Evolutionary conservation across 2,888 invertebrate species (phyloP).

Genomic region (Phragmatobia fuliginosa): DNA sequence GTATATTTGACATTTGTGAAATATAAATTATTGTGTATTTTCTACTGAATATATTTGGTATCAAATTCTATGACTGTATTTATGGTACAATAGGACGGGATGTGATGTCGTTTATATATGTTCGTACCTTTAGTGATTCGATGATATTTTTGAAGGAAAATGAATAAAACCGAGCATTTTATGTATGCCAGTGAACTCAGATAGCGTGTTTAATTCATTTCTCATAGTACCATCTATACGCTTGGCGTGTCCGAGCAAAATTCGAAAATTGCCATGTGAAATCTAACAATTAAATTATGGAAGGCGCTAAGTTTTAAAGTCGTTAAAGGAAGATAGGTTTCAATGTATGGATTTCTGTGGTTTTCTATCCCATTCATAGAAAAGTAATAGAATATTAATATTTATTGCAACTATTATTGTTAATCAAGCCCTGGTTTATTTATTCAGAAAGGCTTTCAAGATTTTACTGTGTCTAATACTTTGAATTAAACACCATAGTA

Average conservation of each 20-base stretch:
- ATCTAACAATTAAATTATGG: slow-evolving; percentile 53
- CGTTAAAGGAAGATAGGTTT: slow-evolving; percentile 39
- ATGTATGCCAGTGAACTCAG: slow-evolving; percentile 53
- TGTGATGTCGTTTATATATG: slow-evolving; percentile 22
- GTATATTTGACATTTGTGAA: slow-evolving; percentile 19
- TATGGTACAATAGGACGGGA: slow-evolving; percentile 42
- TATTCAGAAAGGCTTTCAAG: slow-evolving; percentile 18
- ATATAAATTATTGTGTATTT: slow-evolving; percentile 12
- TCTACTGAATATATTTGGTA: slow-evolving; percentile 15
- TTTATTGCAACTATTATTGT: slow-evolving; percentile 29
- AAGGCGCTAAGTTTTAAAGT: slow-evolving; percentile 53
- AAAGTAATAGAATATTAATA: slow-evolving; percentile 35
- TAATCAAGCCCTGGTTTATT: slow-evolving; percentile 20
- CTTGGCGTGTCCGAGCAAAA: slow-evolving; percentile 53
- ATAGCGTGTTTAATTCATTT: slow-evolving; percentile 55
- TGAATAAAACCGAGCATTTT: slow-evolving; percentile 47
- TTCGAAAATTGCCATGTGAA: slow-evolving; percentile 57
- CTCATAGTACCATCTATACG: slow-evolving; percentile 52
- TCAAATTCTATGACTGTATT: slow-evolving; percentile 12
- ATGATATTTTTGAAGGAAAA: slow-evolving; percentile 33
- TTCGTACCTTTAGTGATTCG: slow-evolving; percentile 21
- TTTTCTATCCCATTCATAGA: slow-evolving; percentile 48
- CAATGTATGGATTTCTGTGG: slow-evolving; percentile 32
- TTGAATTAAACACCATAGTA: not conserved
- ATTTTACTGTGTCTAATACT: not conserved